Evolutionary conservation across 2,888 invertebrate genomes (phyloP), one percentile per base, ranked within the genome.

Genomic region (Abrostola tripartita): DNA sequence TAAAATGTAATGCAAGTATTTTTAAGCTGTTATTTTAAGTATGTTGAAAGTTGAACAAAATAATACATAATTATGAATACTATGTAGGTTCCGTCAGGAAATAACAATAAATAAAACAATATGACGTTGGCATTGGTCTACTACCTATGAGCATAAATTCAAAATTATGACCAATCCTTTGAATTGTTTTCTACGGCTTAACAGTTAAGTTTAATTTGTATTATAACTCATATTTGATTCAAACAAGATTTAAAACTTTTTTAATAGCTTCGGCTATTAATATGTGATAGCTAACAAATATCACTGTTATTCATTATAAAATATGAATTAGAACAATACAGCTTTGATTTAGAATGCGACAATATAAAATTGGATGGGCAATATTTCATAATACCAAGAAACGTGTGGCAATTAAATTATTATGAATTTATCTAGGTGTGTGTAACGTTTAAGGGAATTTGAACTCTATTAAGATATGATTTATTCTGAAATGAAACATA

Each of bases 71-170:
- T 24, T 24, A n/a, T n/a, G n/a, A n/a, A n/a, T n/a, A n/a, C n/a
- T n/a, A n/a, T n/a, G n/a, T n/a, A n/a, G n/a, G n/a, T n/a, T n/a
- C n/a, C n/a, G n/a, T n/a, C n/a, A n/a, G n/a, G n/a, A n/a, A n/a
- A n/a, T n/a, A n/a, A n/a, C n/a, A n/a, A n/a, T n/a, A n/a, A n/a
- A n/a, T n/a, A n/a, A n/a, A n/a, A n/a, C 68, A 68, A 64, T 78
- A 77, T 81, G 71, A 81, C 81, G 88, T 90, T 84, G 89, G 90
- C 87, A 91, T 91, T 80, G 78, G 79, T 83, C 79, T 77, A 81
- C 78, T 76, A 73, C 66, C 69, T 81, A 90, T 91, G 90, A 89
- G 85, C 90, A 92, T 91, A 88, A 83, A 89, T 86, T 87, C 82
- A 84, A 86, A 91, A 89, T 88, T 84, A 88, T 80, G 82, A 85